Conservation (phyloP, 2,113 vertebrate species). For the Chaetops frenatus region DNA sequence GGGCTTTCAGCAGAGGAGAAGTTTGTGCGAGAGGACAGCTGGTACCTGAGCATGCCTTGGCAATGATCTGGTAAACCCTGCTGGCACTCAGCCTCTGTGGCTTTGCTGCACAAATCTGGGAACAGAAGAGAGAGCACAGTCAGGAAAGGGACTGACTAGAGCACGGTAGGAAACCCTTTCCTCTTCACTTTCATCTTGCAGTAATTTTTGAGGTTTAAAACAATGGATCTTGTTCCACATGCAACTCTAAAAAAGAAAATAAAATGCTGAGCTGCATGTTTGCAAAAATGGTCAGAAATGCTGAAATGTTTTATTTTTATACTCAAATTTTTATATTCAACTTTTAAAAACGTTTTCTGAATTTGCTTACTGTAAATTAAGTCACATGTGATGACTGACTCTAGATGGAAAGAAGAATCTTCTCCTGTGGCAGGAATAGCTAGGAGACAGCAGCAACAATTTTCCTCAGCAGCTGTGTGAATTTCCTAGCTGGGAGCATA, state of each 20-base stretch:
- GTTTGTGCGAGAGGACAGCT: rapidly evolving
- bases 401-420: neutral
- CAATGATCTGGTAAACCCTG: neutral
- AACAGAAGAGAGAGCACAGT: neutral
- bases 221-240: neutral
- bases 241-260: neutral
- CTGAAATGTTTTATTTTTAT: neutral
- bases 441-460: neutral
- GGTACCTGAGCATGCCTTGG: neutral
- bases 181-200: neutral
- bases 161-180: neutral
- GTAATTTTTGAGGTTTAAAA: neutral
- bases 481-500: neutral
- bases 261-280: neutral
- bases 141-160: neutral
- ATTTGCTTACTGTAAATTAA: neutral
- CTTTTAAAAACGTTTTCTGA: neutral
- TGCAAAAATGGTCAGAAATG: neutral
- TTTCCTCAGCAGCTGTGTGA: neutral
- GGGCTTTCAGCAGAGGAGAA: neutral
- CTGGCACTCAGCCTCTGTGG: neutral
- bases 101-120: neutral
- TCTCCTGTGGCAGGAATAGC: neutral
- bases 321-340: neutral
- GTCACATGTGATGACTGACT: neutral